Evolutionary conservation across 92 coral and sea anemone species (phyloP), one percentile per base, ranked within the genome.

Genomic region (Porites rus): DNA sequence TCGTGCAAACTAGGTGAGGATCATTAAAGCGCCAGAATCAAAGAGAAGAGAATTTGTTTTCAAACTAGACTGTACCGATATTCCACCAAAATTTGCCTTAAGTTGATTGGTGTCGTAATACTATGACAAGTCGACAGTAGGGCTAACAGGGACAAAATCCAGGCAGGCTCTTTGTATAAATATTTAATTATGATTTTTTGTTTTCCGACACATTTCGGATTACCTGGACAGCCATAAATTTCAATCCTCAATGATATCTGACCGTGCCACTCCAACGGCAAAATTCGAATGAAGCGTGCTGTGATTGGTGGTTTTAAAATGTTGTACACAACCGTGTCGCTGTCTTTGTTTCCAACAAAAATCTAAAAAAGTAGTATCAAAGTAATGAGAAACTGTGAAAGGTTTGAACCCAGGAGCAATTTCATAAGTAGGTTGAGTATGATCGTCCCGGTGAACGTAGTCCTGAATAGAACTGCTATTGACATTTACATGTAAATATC

Each of bases 221-320:
- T 65, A 78, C 83, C 83, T 78, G 71, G 73, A 14, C 83, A 78
- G 17, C 83, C 83, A 17, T 78, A 78, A 60, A 78, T 65, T 60
- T 78, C 83, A n/a, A 78, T 64, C 10, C 83, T 64, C 62, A 78
- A 63, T 19, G 83, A 63, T 43, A 65, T 65, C 5, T 65, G 60
- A 19, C 20, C 19, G 43, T 78, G 61, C 83, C 83, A 78, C 8
- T 46, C 73, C 16, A 46, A 12, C 11, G 83, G 83, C 8, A 65
- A 17, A 7, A 78, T 8, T 13, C 83, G 83, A 3, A 78, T 63
- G n/a, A 11, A 46, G n/a, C 58, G 28, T 24, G 83, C 25, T 10
- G 83, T 78, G 72, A 78, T 19, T 78, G 83, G 83, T n/a, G 72
- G 80, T 51, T 50, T 76, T 53, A 76, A 7, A 4, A 18, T 60